phyloP scores from a whole-genome alignment of 2,113 vertebrate species.

The Mustela lutreola region DNA sequence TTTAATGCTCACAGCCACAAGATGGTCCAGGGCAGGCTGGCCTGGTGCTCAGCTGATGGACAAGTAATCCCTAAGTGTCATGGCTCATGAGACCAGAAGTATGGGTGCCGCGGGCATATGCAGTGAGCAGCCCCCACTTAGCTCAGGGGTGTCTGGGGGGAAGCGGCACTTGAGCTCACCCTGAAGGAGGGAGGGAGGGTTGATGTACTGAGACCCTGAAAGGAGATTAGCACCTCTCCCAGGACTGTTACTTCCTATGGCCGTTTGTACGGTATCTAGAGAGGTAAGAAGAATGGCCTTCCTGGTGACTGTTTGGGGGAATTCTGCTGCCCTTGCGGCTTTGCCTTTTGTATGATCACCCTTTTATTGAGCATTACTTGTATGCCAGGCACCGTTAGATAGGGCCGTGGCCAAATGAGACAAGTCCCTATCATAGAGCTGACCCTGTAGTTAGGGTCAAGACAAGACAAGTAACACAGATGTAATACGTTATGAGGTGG shows the following conservation, averaged over 20 bases:
- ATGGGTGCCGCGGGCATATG: background rate
- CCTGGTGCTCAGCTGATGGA: background rate
- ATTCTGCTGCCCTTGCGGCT: background rate
- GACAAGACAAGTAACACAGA: background rate
- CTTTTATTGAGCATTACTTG: background rate
- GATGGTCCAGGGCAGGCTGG: background rate
- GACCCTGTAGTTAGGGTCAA: background rate
- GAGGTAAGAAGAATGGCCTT: background rate
- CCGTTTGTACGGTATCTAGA: background rate
- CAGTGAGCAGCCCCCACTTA: background rate
- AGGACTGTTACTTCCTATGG: background rate
- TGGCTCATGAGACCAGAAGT: background rate
- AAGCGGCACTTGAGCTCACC: background rate
- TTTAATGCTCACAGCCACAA: background rate
- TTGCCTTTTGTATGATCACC: background rate
- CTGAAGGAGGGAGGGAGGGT: background rate
- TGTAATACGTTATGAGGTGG: background rate
- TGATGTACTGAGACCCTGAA: background rate
- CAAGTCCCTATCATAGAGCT: background rate
- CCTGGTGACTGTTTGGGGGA: background rate
- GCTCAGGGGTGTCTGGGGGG: background rate
- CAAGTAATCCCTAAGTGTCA: background rate
- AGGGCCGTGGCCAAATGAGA: background rate
- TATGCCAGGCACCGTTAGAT: background rate
- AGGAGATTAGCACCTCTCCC: rapidly evolving